These are phyloP conservation scores for Seriola dumerili DNA, from an alignment of 2,113 vertebrate genomes.

Conservation along the genomic window DNA sequence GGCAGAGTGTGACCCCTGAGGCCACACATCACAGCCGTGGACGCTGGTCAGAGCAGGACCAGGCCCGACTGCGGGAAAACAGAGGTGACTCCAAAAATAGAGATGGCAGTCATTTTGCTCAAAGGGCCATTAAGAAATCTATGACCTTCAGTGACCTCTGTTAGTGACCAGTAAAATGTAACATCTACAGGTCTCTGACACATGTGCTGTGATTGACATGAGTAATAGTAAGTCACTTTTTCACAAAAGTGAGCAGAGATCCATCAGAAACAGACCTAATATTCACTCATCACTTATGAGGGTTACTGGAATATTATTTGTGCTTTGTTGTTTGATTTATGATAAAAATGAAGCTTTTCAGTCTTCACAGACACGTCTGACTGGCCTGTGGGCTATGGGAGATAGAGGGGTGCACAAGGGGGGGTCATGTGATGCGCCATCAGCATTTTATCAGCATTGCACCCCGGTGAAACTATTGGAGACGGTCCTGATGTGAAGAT, in stretches of 20 bases:
- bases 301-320: background rate
- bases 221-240: background rate
- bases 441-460: too few species aligned
- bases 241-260: background rate
- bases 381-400: too few species aligned
- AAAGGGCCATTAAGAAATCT: background rate
- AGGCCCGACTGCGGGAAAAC: background rate
- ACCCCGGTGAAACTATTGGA: too few species aligned
- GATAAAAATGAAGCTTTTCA: background rate
- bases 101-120: background rate
- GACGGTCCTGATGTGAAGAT: too few species aligned
- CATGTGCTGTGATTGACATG: background rate
- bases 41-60: background rate
- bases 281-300: background rate
- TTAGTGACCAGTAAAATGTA: background rate
- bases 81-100: slow-evolving; percentile 5
- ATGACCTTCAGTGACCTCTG: background rate
- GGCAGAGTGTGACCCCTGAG: slow-evolving; percentile 10
- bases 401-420: too few species aligned
- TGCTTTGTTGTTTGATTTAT: background rate
- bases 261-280: background rate
- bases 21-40: slow-evolving; percentile 14
- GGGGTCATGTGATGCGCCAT: too few species aligned
- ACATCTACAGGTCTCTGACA: background rate
- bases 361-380: background rate